Base-by-base conservation (phyloP, 2,888 invertebrate genomes). In the Pandemis corylana region DNA sequence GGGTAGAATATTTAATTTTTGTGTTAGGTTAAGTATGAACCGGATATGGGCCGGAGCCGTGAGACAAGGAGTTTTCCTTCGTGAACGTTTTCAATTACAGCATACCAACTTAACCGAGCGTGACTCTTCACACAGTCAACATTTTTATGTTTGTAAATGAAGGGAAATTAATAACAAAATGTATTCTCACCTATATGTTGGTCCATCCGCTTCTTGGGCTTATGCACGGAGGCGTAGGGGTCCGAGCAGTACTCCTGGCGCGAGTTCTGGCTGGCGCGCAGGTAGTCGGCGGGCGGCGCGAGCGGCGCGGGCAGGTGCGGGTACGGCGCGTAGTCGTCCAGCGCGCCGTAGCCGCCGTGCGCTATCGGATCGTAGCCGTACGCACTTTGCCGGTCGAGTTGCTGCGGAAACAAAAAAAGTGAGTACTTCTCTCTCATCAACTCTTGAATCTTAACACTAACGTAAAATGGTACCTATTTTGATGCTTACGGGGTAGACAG, bases 171-270 rank as follows among this genome's bases (percentile, higher is more conserved):
- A 46, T 46, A 46, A 46, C 12, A 12, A 12, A 46, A 12, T 44
- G 44, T 44, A 12, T 46, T 95, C 96, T 96, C 88, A 98, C 98
- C 98, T 90, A 98, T 96, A 94, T 98, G 97, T 88, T 97, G 97
- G 87, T 97, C 97, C 88, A 97, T 96, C 82, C 97, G 95, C 91
- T 98, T 98, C 95, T 98, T 98, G 80, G 97, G 97, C 93, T 98
- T 98, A 90, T 97, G 97, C 80, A 98, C 97, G 78, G 97, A 97
- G 78, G 97, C 97, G 92, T 98, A 98, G 7, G 98, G 97, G 94
- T 98, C 98, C 80, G 96, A 96, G 95, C 97, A 97, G 94, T 97
- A 97, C 90, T 97, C 97, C 94, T 97, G 97, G 77, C 97, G 96
- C 86, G 97, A 97, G 93, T 97, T 97, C 93, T 97, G 97, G 85